Conservation (phyloP, 1,140 invertebrate genomes). For the Drosophila subpulchrella region DNA sequence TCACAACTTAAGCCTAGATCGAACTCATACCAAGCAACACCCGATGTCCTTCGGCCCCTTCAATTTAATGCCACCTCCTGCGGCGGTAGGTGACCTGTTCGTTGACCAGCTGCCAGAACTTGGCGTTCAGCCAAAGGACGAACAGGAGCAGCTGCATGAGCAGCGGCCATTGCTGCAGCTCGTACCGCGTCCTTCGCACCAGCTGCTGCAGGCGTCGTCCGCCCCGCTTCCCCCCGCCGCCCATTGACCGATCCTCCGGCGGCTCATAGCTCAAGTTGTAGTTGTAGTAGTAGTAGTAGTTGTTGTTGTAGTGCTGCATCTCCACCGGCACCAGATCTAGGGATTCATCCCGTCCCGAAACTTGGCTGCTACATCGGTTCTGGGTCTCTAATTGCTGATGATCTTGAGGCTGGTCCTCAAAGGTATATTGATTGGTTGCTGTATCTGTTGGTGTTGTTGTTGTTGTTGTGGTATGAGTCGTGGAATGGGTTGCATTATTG, state of each 20-base stretch:
- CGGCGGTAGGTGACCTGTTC: slow-evolving; percentile 61
- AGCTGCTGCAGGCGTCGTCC: slow-evolving; percentile 53
- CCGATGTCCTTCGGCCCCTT: slow-evolving; percentile 19
- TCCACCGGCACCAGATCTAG: slow-evolving; percentile 55
- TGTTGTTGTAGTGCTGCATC: slow-evolving; percentile 73
- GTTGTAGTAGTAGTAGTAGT: slow-evolving; percentile 81
- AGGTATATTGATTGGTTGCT: slow-evolving; percentile 28
- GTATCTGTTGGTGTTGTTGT: slow-evolving; percentile 57
- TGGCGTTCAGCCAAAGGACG: slow-evolving; percentile 72
- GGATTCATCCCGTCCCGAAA: slow-evolving; percentile 39
- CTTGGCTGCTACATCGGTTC: slow-evolving; percentile 52
- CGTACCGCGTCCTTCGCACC: slow-evolving; percentile 66
- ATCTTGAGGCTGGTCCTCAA: slow-evolving; percentile 19
- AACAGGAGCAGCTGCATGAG: slow-evolving; percentile 74
- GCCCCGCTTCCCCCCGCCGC: slow-evolving; percentile 29
- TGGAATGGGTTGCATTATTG: slow-evolving; percentile 58
- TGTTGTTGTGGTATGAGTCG: slow-evolving; percentile 43
- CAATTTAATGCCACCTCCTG: slow-evolving; percentile 53
- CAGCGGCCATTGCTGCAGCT: slow-evolving; percentile 75
- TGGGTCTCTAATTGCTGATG: slow-evolving; percentile 22
- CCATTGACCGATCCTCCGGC: slow-evolving; percentile 41
- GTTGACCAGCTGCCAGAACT: slow-evolving; percentile 75
- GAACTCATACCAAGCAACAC: slow-evolving; percentile 53
- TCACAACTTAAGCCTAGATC: slow-evolving; percentile 69
- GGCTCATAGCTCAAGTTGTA: slow-evolving; percentile 78